phyloP scores from a whole-genome alignment of 2,113 vertebrate genomes.

The Nibea coibor region DNA sequence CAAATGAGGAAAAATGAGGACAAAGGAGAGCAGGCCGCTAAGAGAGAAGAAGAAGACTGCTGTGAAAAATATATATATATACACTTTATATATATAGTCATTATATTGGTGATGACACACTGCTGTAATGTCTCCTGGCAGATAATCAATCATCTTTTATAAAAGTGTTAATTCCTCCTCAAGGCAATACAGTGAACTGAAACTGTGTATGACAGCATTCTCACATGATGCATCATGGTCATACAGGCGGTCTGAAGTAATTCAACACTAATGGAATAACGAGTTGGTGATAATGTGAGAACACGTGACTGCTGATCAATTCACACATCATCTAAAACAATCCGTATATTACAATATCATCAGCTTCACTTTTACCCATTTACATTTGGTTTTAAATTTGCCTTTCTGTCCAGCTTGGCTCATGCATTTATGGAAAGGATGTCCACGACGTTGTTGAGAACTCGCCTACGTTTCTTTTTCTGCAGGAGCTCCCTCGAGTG shows the following conservation, averaged over 20 bases:
- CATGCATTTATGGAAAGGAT: not conserved
- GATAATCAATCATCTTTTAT: not conserved
- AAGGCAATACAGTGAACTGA: conserved; percentile 1
- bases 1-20: conserved; percentile 6
- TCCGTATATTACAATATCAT: not conserved
- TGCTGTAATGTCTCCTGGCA: not conserved
- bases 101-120: not conserved
- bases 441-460: not conserved
- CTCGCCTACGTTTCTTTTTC: not conserved
- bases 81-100: not conserved
- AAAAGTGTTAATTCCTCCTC: not conserved
- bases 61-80: conserved; percentile 6
- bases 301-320: not conserved
- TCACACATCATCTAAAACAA: not conserved
- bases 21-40: conserved; percentile 24
- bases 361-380: not conserved
- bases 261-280: too few species aligned
- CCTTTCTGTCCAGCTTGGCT: not conserved
- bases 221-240: not conserved
- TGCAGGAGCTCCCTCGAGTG: not conserved
- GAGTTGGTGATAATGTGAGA: not conserved
- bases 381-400: too few species aligned
- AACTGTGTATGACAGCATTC: conserved; percentile 9
- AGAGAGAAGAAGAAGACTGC: not conserved
- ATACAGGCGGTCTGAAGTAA: conserved; percentile 4